Percentiles rank a stretch among this genome's conserved stretches.
These are phyloP conservation scores for Dendrocopos noguchii DNA, from an alignment of 2,113 vertebrate genomes.

Conservation along the genomic window DNA sequence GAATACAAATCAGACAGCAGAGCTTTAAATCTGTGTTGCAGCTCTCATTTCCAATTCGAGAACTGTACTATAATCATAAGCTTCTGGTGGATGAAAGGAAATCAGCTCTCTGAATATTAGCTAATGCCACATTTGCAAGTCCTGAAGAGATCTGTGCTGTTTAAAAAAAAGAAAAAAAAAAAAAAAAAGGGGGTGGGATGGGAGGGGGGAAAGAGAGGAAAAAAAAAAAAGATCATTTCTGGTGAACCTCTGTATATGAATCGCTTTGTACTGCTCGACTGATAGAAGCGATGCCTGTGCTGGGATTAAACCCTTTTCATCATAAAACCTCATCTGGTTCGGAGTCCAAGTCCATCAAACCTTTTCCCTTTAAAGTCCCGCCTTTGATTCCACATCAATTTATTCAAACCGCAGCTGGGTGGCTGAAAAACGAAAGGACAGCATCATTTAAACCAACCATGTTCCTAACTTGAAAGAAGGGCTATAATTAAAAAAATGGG, in stretches of 20 bases:
- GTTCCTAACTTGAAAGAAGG: slow-evolving; percentile 90
- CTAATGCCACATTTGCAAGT: slow-evolving; percentile 99
- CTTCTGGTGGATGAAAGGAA: slow-evolving; percentile 91
- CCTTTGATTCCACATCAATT: slow-evolving; percentile 98
- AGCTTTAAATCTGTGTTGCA: slow-evolving; percentile 83
- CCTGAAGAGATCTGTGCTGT: slow-evolving; percentile 89
- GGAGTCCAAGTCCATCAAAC: slow-evolving; percentile 97
- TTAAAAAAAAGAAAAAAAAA: slow-evolving; percentile 74
- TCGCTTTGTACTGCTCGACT: slow-evolving; percentile 91
- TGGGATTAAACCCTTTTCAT: slow-evolving; percentile 99
- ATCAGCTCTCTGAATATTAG: slow-evolving; percentile 94
- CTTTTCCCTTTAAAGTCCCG: slow-evolving; percentile 95
- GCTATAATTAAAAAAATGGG: slow-evolving; percentile 97
- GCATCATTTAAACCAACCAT: slow-evolving; percentile 88
- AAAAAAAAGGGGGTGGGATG: slow-evolving; percentile 50
- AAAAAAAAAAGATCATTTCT: slow-evolving; percentile 85
- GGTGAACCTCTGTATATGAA: slow-evolving; percentile 88
- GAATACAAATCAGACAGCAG: slow-evolving; percentile 94
- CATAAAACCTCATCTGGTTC: slow-evolving; percentile 99
- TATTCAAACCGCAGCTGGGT: slow-evolving; percentile 96
- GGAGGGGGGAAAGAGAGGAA: slow-evolving; percentile 59
- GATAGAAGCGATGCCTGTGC: slow-evolving; percentile 95
- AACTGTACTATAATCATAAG: slow-evolving; percentile 92
- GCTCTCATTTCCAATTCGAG: slow-evolving; percentile 94
- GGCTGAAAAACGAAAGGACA: slow-evolving; percentile 89